Base-by-base conservation (phyloP, 2,888 invertebrate genomes). In the Mythimna impura region DNA sequence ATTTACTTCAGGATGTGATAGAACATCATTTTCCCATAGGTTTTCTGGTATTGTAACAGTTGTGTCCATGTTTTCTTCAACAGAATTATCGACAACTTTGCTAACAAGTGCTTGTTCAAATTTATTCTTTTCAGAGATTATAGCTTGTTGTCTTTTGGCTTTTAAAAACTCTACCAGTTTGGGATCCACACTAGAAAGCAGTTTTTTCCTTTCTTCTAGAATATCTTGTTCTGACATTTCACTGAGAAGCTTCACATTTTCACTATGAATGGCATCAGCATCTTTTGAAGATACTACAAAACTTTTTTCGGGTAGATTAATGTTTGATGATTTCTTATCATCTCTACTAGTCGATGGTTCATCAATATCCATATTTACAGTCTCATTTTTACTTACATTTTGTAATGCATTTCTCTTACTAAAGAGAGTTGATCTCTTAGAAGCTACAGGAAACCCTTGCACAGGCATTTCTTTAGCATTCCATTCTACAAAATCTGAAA, bases 171-270 rank as follows among this genome's bases (percentile, higher is more conserved):
- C 95, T 10, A 98, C 89, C 55, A 98, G 90, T 66, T 97, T 97
- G 7, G 98, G 97, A 92, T 97, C 97, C 86, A 98, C 89, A 63
- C 90, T 96, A 17, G 91, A 84, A 14, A 98, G 87, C 34, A 99
- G 92, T 86, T 97, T 97, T 79, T 97, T 94, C 80, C 97, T 97
- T 91, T 99, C 98, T 68, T 97, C 96, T 22, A 98, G 86, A 84
- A 99, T 98, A 86, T 99, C 98, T 68, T 97, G 96, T 82, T 97
- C 95, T 2, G 97, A 96, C 98, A 99, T 98, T 88, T 96, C 92
- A 57, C 95, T 94, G 17, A 99, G 89, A 72, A 97, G 93, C 83
- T 96, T 93, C 0, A 98, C 62, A 93, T 99, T 99, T 92, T 98
- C 98, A 80, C 95, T 92, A 87, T 99, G 98, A 74, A 99, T 98